Base-by-base conservation (phyloP, 2,113 vertebrate species). In the Rafetus swinhoei region DNA sequence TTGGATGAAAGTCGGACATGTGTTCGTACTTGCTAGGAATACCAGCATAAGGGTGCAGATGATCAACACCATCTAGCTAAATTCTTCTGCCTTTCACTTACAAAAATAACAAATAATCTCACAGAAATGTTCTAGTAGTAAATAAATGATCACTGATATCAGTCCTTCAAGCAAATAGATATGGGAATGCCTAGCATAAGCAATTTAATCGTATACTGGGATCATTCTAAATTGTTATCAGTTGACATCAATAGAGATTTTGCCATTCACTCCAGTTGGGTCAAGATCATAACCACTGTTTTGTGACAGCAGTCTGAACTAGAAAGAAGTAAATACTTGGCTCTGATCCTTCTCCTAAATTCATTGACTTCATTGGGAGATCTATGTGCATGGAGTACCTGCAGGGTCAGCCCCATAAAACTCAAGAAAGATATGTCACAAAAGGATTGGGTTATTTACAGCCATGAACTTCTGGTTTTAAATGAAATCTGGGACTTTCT, bases 291-390 rank as follows among this genome's bases (percentile, higher is more conserved):
- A 27, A 35, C 27, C 21, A n/a, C 62, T 55, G 74, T 21, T 82
- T 0, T 6, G 7, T 19, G 79, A 79, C 53, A 32, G 59, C 89
- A 18, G 0, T 2, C 79, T 90, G 90, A 95, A 35, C 27, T 87
- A 85, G 72, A n/a, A 12, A 45, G 85, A 65, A 87, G 11, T 96
- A 91, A 95, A 95, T 94, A 91, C 79, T 35, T 87, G 45, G 94
- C 60, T n/a, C 3, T 92, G 93, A 94, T 84, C 76, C 79, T 32
- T 59, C 62, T 69, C 62, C 53, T 60, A 79, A 1, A 0, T 39
- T 83, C 0, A 0, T 45, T 85, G 80, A 76, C 83, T 55, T 86
- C 81, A 50, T 79, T 39, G 53, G 65, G n/a, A 95, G 54, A 54
- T 90, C 29, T 65, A 27, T 45, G 60, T 54, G 19, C 65, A 1